These are phyloP conservation scores for Notothenia rossii DNA, from an alignment of 2,113 vertebrate genomes.

Conservation along the genomic window DNA sequence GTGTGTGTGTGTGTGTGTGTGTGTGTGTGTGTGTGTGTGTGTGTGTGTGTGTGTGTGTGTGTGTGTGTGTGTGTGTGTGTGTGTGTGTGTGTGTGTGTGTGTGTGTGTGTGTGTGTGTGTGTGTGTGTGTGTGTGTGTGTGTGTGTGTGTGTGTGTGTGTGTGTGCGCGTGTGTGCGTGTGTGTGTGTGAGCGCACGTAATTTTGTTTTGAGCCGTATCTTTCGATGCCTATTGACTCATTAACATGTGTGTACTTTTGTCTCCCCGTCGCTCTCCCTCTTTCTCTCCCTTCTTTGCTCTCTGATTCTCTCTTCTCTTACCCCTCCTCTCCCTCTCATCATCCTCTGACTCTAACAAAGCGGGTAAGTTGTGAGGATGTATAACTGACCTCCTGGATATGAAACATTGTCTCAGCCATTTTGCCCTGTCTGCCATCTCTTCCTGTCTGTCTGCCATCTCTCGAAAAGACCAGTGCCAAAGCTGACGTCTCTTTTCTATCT, in stretches of 20 bases:
- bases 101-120: constrained; percentile 7
- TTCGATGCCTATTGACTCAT: constrained; percentile 85
- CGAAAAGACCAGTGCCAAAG: constrained; percentile 69
- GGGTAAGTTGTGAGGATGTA: constrained; percentile 90
- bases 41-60: constrained; percentile 6
- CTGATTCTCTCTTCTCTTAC: constrained; percentile 85
- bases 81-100: constrained; percentile 18
- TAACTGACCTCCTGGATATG: constrained; percentile 86
- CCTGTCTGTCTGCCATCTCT: constrained; percentile 65
- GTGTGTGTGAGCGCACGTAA: constrained; percentile 3
- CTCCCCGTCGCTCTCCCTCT: constrained; percentile 87
- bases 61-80: background rate
- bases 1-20: constrained; percentile 8
- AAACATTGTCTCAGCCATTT: constrained; percentile 86
- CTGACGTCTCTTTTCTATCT: constrained; percentile 56
- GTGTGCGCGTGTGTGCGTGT: too few relatives aligned
- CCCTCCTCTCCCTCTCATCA: constrained; percentile 76
- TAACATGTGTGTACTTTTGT: constrained; percentile 96
- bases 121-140: constrained; percentile 17
- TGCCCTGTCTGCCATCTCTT: constrained; percentile 75
- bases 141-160: constrained; percentile 3
- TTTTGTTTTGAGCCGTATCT: constrained; percentile 23
- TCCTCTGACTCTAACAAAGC: constrained; percentile 92
- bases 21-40: constrained; percentile 28
- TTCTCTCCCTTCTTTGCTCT: constrained; percentile 85